phyloP scores from a whole-genome alignment of 2,113 vertebrate genomes.

The Thunnus maccoyii region DNA sequence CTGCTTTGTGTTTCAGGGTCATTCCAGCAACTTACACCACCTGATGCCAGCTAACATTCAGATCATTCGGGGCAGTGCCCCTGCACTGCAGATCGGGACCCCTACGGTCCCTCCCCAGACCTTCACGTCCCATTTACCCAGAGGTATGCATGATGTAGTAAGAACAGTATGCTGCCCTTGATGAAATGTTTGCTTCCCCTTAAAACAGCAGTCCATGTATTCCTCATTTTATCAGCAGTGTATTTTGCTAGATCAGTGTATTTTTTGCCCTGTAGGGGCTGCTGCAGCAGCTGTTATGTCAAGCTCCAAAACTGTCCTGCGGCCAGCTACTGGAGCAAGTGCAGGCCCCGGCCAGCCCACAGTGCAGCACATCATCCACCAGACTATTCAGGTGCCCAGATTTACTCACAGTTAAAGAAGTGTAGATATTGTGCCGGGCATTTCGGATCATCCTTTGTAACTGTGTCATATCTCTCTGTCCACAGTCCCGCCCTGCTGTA shows the following conservation, averaged over 20 bases:
- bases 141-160: conserved; percentile 85
- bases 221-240: neutral
- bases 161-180: neutral
- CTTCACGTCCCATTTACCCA: conserved; percentile 92
- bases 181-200: neutral
- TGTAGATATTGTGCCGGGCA: neutral
- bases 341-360: conserved; percentile 90
- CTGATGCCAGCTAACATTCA: conserved; percentile 95
- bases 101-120: conserved; percentile 81
- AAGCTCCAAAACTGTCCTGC: conserved; percentile 95
- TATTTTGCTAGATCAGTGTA: neutral
- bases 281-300: conserved; percentile 98
- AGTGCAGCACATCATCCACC: conserved; percentile 96
- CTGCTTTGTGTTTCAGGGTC: conserved; percentile 86
- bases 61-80: conserved; percentile 93
- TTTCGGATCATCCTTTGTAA: conserved; percentile 14
- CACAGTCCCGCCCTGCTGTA: conserved; percentile 92
- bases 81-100: conserved; percentile 92
- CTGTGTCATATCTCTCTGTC: conserved; percentile 33
- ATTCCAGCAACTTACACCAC: conserved; percentile 94
- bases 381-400: conserved; percentile 91
- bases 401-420: neutral
- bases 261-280: conserved; percentile 85
- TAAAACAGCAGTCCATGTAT: neutral
- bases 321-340: conserved; percentile 91